These are phyloP conservation scores for Microctonus aethiopoides DNA, from an alignment of 2,888 invertebrate species.

Conservation along the genomic window DNA sequence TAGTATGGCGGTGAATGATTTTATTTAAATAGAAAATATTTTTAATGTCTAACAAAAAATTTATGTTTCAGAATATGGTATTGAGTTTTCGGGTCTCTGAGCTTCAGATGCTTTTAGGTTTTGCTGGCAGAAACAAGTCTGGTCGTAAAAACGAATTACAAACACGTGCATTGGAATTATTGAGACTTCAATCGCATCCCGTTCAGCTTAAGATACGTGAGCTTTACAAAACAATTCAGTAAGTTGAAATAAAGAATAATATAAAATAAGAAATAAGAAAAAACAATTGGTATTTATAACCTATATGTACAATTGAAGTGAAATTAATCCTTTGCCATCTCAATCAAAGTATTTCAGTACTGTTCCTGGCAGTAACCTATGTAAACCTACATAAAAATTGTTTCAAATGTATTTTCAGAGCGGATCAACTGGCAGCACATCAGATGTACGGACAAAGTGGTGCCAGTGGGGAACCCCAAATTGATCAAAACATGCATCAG, in stretches of 20 bases:
- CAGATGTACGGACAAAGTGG: constrained; percentile 61
- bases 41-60: constrained; percentile 17
- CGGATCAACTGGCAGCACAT: constrained; percentile 62
- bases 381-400: too few species aligned
- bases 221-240: constrained; percentile 76
- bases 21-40: background rate
- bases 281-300: background rate
- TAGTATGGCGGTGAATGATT: too few species aligned
- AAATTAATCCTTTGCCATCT: too few species aligned
- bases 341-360: too few species aligned
- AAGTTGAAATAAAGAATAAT: constrained; percentile 57
- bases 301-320: too few species aligned
- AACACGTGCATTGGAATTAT: constrained; percentile 77
- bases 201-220: constrained; percentile 76
- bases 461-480: constrained; percentile 56
- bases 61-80: constrained; percentile 66
- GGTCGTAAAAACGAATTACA: constrained; percentile 85
- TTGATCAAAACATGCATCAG: constrained; percentile 63
- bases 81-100: constrained; percentile 85
- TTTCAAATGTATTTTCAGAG: constrained; percentile 49
- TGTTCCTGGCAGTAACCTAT: too few species aligned
- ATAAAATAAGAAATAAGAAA: constrained; percentile 3
- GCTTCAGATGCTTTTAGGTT: constrained; percentile 84
- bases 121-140: constrained; percentile 81
- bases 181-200: constrained; percentile 74